Evolutionary conservation across 1,140 invertebrate species (phyloP), one percentile per base, ranked within the genome.

Genomic region (Chrysoperla carnea): DNA sequence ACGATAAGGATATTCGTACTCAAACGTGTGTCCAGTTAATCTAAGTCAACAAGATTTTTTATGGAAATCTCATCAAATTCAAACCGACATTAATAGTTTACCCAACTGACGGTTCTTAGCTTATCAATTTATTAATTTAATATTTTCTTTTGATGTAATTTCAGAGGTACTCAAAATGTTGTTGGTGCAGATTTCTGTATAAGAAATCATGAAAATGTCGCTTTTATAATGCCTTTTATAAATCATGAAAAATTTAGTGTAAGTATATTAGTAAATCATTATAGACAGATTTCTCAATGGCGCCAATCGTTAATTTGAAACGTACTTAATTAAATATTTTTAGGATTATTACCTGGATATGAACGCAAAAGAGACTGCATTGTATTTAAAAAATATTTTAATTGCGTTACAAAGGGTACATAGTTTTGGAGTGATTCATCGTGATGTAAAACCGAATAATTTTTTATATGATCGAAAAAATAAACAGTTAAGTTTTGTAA

Each of bases 401-500:
- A 67, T 75, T 39, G 86, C 90, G 6, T 62, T 94, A 37, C 61
- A 67, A 37, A 72, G 82, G 52, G 83, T 93, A 37, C 90, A 94
- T 63, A 72, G 76, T 42, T 84, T 83, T 59, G 75, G 80, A 47
- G 76, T 93, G 40, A 90, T 94, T 48, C 90, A 94, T 59, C 67
- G 90, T 50, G 89, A 94, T 59, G 74, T 94, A n/a, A 93, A 93
- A 64, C 88, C 90, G 6, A 84, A 76, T 58, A 94, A 94, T 65
- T 93, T 93, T 59, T 66, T 93, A 1, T 93, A 88, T 55, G 79
- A 91, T 60, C 66, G 84, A 28, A 63, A 66, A n/a, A 74, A 72
- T 39, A 75, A 72, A 61, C 72, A 74, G 80, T 84, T 23, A 23
- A 23, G 17, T 23, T 23, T 23, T 23, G 17, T 23, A 23, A 68